phyloP scores from a whole-genome alignment of 2,113 vertebrate species.

The Chaetorhynchus papuensis region DNA sequence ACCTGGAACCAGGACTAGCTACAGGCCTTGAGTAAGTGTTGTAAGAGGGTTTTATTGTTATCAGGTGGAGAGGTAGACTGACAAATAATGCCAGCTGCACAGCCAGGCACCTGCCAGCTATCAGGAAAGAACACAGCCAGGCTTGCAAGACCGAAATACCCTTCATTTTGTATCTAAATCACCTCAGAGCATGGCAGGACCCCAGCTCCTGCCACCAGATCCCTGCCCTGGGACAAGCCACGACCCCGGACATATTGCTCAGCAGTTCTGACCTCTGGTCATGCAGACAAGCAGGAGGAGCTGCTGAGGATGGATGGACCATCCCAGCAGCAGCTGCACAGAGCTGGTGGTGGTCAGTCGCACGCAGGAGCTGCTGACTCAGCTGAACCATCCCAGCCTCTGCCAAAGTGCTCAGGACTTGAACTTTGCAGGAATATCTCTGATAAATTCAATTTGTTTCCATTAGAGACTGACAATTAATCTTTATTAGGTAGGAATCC shows the following conservation, averaged over 20 bases:
- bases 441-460: neutral
- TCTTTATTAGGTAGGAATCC: neutral
- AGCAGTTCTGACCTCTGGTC: neutral
- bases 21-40: neutral
- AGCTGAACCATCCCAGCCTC: neutral
- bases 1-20: neutral
- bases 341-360: neutral
- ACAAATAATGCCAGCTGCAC: neutral
- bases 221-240: neutral
- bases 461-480: slow-evolving; percentile 20
- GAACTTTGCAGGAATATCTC: neutral
- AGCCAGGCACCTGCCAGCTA: neutral
- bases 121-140: neutral
- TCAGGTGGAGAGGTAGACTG: neutral
- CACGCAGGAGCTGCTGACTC: neutral
- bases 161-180: fast-evolving
- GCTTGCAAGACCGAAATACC: neutral
- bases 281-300: neutral
- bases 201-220: neutral
- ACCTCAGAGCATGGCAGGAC: neutral
- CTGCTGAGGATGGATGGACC: neutral
- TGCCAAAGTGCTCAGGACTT: neutral
- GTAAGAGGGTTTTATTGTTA: neutral
- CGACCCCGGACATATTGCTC: fast-evolving
- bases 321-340: neutral